Percentiles rank a stretch among this genome's conserved stretches.
Conservation (phyloP, 2,888 invertebrate species). For the Lumbricus terrestris region DNA sequence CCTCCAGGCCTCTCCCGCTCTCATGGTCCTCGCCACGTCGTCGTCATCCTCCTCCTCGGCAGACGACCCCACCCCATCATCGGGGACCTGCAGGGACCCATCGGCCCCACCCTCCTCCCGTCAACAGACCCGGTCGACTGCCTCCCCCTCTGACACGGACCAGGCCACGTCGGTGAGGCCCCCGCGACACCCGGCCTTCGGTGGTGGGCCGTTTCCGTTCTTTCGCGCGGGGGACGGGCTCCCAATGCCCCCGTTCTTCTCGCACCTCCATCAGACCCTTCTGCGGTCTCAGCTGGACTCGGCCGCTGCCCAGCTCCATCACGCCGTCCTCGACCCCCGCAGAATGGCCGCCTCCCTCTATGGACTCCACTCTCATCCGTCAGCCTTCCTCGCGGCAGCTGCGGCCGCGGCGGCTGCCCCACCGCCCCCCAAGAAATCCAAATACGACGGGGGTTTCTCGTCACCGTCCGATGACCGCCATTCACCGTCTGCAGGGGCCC, state of each 20-base stretch:
- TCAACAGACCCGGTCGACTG: neutral
- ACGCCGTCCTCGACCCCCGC: neutral
- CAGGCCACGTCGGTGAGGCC: neutral
- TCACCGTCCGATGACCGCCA: neutral
- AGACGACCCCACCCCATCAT: neutral
- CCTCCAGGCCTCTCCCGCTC: neutral
- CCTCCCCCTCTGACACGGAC: neutral
- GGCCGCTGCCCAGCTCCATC: neutral
- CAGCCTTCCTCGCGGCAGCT: neutral
- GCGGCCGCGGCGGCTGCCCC: neutral
- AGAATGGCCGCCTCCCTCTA: slow-evolving; percentile 10
- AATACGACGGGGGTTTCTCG: slow-evolving; percentile 8
- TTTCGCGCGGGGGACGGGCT: neutral
- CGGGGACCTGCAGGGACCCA: neutral
- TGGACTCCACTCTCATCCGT: slow-evolving; percentile 12
- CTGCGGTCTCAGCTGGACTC: neutral
- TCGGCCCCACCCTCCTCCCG: neutral
- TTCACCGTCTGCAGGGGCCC: neutral
- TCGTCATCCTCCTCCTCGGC: neutral
- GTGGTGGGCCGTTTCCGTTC: neutral
- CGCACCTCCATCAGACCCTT: slow-evolving; percentile 7
- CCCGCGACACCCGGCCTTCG: neutral
- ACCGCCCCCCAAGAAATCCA: neutral
- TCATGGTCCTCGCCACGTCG: neutral
- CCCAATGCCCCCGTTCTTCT: slow-evolving; percentile 6